Base-by-base conservation (phyloP, 2,888 invertebrate species). In the Leuctra nigra region DNA sequence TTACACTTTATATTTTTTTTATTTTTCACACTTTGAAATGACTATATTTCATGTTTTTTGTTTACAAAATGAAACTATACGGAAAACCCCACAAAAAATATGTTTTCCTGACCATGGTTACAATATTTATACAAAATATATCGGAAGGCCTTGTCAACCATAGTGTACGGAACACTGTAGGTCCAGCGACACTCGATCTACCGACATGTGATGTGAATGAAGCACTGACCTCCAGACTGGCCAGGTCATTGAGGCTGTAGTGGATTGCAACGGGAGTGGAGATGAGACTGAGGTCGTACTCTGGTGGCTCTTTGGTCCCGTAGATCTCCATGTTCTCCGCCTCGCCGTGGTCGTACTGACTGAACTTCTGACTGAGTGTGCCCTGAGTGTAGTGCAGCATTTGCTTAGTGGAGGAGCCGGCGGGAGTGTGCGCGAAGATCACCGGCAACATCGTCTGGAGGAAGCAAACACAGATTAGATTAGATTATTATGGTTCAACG, bases 331-430 rank as follows among this genome's bases (percentile, higher is more conserved):
- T 22, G 54, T 61, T 61, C 18, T 41, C 53, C 16, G 35, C 38
- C 3, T 16, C 46, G 2, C 58, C 57, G 53, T 55, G 56, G 50
- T 61, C 58, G 36, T 23, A 61, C 46, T 55, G 54, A 1, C 35
- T 13, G 29, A 61, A 61, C 38, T 47, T 53, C 6, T 52, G 58
- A 53, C 56, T 11, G 39, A 33, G 35, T 9, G 44, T 44, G 11
- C 78, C 79, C 68, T 84, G 84, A 0, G 79, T 78, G 63, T 79
- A 86, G 69, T 91, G 91, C 1, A 84, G 68, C 6, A 90, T 64
- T 0, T 87, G 84, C 69, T 81, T 84, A 0, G 83, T 79, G 0
- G 89, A 89, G 0, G 85, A 80, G 0, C 89, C 89, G 0, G 88
- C 86, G 0, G 91, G 89, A 1, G 78, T 75, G 61, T 88, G 86